Percentiles rank a stretch among this genome's conserved stretches.
phyloP scores from a whole-genome alignment of 2,888 invertebrate genomes.

The Penaeus monodon region DNA sequence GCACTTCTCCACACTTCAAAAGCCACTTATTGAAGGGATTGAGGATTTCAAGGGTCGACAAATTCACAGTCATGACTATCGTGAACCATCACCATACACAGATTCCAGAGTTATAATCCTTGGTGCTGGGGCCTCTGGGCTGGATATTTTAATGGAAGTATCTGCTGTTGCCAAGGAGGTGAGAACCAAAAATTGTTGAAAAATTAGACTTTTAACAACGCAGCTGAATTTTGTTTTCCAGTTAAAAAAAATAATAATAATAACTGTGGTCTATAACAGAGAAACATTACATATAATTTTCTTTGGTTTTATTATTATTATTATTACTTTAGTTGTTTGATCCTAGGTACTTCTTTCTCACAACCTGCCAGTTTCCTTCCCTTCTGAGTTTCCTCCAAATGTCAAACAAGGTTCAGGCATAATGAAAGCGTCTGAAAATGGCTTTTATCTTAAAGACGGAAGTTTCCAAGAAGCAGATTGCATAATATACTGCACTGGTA shows the following conservation, averaged over 20 bases:
- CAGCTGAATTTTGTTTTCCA: not conserved
- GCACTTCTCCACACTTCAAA: conserved; percentile 84
- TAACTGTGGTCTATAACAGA: not conserved
- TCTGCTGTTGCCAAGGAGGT: conserved; percentile 69
- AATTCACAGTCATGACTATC: conserved; percentile 88
- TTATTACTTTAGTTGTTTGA: not conserved
- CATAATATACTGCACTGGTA: conserved; percentile 81
- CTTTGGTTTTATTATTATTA: not conserved
- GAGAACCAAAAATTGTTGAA: not conserved
- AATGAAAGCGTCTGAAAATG: conserved; percentile 67
- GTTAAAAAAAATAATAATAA: not conserved
- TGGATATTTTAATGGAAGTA: conserved; percentile 72
- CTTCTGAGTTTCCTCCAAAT: conserved; percentile 56
- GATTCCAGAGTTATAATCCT: conserved; percentile 78
- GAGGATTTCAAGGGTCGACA: conserved; percentile 77
- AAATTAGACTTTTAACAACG: no score
- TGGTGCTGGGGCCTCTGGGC: conserved; percentile 89
- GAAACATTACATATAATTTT: not conserved
- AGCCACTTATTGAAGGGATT: conserved; percentile 79
- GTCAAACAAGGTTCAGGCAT: conserved; percentile 51
- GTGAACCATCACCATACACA: conserved; percentile 78
- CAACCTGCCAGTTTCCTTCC: conserved; percentile 51
- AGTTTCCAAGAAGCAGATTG: conserved; percentile 76
- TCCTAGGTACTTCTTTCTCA: conserved; percentile 63
- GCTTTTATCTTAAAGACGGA: conserved; percentile 76